Evolutionary conservation across 1,140 invertebrate genomes (phyloP).

Genomic region (Carcinoscorpius rotundicauda): DNA sequence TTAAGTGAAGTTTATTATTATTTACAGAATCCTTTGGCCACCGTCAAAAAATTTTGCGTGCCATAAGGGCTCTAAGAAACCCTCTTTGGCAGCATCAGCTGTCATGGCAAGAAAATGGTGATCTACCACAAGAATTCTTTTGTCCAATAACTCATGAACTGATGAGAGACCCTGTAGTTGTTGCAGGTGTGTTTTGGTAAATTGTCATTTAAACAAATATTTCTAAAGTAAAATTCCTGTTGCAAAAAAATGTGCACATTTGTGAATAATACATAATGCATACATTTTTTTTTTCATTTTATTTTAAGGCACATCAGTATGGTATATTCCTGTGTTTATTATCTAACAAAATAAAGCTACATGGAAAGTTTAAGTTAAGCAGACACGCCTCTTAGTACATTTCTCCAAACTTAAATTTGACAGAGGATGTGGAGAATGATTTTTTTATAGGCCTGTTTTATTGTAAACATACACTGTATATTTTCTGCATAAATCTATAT

Average conservation of each 20-base stretch:
- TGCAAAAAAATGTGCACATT: not conserved
- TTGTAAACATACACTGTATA: too few species aligned
- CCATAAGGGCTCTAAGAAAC: constrained; percentile 22
- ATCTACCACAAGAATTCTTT: constrained; percentile 47
- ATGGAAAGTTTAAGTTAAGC: too few species aligned
- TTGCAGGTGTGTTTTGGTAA: constrained; percentile 40
- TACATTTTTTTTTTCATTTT: not conserved
- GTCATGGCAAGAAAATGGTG: constrained; percentile 12
- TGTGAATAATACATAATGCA: too few species aligned
- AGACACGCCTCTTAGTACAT: too few species aligned
- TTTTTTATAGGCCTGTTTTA: too few species aligned
- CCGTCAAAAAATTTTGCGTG: constrained; percentile 36
- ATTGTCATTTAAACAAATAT: constrained; percentile 1
- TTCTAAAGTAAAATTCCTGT: not conserved
- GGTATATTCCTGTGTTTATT: too few species aligned
- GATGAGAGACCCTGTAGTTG: constrained; percentile 62
- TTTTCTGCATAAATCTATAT: too few species aligned
- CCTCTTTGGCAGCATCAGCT: constrained; percentile 25
- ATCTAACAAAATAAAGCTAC: too few species aligned
- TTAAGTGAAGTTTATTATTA: not conserved
- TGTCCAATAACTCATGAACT: constrained; percentile 70
- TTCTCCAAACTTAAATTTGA: too few species aligned
- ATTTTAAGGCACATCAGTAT: not conserved
- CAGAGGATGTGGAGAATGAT: too few species aligned
- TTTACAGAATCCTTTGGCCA: constrained; percentile 31